Evolutionary conservation across 92 coral and sea anemone species (phyloP).

Genomic region (Actinostola sp.): DNA sequence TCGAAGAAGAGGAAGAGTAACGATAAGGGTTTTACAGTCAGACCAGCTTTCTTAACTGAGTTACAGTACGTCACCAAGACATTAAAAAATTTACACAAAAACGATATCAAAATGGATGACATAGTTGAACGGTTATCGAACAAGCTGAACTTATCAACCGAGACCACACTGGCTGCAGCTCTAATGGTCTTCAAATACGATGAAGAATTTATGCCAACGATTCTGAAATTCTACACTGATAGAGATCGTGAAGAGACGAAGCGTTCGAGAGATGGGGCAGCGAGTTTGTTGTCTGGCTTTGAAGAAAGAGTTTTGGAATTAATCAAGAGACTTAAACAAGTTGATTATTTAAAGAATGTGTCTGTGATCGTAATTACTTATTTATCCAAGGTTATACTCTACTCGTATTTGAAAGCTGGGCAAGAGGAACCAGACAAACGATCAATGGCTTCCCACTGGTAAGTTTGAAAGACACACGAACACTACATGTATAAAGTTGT

Average conservation of each 20-base stretch:
- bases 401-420: conserved; percentile 14
- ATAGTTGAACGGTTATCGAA: conserved; percentile 49
- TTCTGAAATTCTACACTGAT: conserved; percentile 39
- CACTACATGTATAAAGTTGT: neutral
- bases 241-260: conserved; percentile 8
- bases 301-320: conserved; percentile 63
- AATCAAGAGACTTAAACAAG: conserved; percentile 24
- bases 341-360: conserved; percentile 37
- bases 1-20: conserved; percentile 14
- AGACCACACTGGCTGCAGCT: conserved; percentile 61
- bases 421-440: conserved; percentile 33
- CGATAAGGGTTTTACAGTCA: neutral
- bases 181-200: conserved; percentile 36
- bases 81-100: conserved; percentile 28
- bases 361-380: conserved; percentile 30
- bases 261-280: conserved; percentile 48
- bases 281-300: conserved; percentile 51
- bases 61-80: conserved; percentile 45
- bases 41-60: conserved; percentile 48
- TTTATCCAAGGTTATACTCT: conserved; percentile 34
- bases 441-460: conserved; percentile 56
- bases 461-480: conserved; percentile 6
- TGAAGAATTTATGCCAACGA: conserved; percentile 48
- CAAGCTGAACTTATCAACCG: conserved; percentile 48
- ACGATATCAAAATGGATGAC: conserved; percentile 21